These are phyloP conservation scores for Sebastes glaucus DNA, from an alignment of 2,797 vertebrate species.

Conservation along the genomic window DNA sequence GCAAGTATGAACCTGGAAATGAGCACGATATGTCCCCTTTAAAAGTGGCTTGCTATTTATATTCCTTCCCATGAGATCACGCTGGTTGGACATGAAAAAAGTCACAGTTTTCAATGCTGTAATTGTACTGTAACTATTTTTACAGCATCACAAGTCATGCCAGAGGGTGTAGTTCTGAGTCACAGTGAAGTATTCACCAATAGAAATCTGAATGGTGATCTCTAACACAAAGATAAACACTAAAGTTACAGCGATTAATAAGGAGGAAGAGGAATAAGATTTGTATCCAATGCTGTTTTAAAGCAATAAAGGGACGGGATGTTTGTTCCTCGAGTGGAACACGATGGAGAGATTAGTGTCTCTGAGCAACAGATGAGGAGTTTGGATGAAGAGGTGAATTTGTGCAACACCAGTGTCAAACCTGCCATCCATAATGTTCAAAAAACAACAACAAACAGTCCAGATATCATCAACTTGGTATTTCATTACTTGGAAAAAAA, in stretches of 20 bases:
- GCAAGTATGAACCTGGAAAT: too few species aligned
- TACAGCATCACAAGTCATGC: constrained; percentile 2
- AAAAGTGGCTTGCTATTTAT: not conserved
- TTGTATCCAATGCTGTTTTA: too few species aligned
- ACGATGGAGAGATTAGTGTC: not conserved
- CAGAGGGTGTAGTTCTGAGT: not conserved
- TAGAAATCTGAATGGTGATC: not conserved
- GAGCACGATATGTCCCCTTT: too few species aligned
- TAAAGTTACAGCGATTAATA: not conserved
- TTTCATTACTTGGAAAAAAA: too few species aligned
- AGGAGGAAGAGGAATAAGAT: not conserved
- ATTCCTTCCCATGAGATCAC: not conserved
- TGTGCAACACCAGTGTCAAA: too few species aligned
- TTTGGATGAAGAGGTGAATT: not conserved
- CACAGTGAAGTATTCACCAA: not conserved
- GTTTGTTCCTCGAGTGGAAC: not conserved
- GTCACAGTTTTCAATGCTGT: not conserved
- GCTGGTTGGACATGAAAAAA: not conserved
- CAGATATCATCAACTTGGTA: too few species aligned
- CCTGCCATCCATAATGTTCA: too few species aligned
- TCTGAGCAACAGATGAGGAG: not conserved
- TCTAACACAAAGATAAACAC: not conserved
- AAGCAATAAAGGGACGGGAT: too few species aligned
- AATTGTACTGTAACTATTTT: not conserved
- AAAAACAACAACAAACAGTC: too few species aligned